Base-by-base conservation (phyloP, 2,888 invertebrate genomes). In the Lissocephala sabroskyi region DNA sequence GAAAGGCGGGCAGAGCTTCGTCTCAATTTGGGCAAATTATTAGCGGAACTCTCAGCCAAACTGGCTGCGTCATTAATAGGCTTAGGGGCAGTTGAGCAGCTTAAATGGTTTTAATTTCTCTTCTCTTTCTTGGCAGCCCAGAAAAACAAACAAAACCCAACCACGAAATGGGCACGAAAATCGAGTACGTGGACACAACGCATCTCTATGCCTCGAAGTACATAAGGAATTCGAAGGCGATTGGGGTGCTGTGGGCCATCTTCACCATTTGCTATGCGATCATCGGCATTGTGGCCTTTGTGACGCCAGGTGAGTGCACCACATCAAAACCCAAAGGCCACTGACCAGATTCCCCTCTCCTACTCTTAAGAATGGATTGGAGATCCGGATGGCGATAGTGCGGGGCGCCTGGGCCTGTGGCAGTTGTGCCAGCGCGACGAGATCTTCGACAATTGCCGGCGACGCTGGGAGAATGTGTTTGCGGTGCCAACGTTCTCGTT, bases 241-340 rank as follows among this genome's bases (percentile, higher is more conserved):
- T 98, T 60, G 97, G 96, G 43, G 97, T 98, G 54, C 88, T 98
- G 65, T 98, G 98, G 98, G 97, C 94, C 57, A 94, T 98, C 81
- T 97, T 98, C 86, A 95, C 96, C 64, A 94, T 98, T 82, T 97
- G 97, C 86, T 97, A 96, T 85, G 95, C 96, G 60, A 96, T 98
- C 80, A 96, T 99, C 80, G 92, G 93, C 77, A 91, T 95, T 66
- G 96, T 98, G 26, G 94, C 96, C 3, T 97, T 98, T 84, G 92
- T 98, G 50, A 97, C 97, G 56, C 97, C 97, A 65, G 85, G 85
- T 85, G 64, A 77, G 68, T 49, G 4, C 18, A 13, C 26, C 23
- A 26, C 29, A 33, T 41, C 17, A 35, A 36, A 23, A 7, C 3
- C 23, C 3, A 23, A 5, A 23, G 23, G 7, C 4, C 4, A 23